phyloP scores from a whole-genome alignment of 2,113 vertebrate species.

The Ginglymostoma cirratum region DNA sequence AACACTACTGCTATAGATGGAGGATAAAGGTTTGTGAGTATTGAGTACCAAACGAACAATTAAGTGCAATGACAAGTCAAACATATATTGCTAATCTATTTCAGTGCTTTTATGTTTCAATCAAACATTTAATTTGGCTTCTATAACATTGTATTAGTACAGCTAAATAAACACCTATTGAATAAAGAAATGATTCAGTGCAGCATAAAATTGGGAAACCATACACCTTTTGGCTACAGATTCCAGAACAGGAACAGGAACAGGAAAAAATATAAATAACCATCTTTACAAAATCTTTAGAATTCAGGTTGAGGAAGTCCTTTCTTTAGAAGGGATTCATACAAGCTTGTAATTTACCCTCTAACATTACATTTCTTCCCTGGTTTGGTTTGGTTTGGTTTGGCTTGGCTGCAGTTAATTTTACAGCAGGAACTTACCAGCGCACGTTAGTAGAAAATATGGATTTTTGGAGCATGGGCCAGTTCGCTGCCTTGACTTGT shows the following conservation, averaged over 20 bases:
- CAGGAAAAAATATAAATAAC: not conserved
- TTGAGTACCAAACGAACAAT: not conserved
- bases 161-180: constrained; percentile 27
- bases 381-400: constrained; percentile 11
- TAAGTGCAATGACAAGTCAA: not conserved
- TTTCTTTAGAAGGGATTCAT: not conserved
- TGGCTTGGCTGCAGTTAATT: not conserved
- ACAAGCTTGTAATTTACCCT: not conserved
- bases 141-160: not conserved
- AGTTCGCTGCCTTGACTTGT: no score
- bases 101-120: constrained; percentile 10
- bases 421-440: not conserved
- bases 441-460: not conserved
- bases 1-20: not conserved
- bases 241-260: not conserved
- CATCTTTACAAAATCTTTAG: not conserved
- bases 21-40: not conserved
- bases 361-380: constrained; percentile 12
- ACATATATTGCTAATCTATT: not conserved
- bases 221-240: not conserved
- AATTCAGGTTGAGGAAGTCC: constrained; percentile 1
- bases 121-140: constrained; percentile 32
- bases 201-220: not conserved
- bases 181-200: constrained; percentile 31
- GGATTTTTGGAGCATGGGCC: not conserved